These are phyloP conservation scores for Harpagoxenus sublaevis DNA, from an alignment of 2,888 invertebrate species.

Conservation along the genomic window DNA sequence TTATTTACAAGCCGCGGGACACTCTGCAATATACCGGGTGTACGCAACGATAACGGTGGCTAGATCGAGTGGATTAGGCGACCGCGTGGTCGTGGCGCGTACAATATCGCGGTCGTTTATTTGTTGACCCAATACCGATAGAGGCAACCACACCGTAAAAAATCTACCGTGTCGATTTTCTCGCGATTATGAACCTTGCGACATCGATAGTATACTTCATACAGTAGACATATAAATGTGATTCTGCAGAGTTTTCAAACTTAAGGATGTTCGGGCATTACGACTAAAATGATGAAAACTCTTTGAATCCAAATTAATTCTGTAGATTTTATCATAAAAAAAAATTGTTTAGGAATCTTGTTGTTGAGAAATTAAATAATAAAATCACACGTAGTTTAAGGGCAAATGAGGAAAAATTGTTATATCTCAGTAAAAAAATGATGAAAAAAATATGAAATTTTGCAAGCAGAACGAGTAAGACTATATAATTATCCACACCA, in stretches of 20 bases:
- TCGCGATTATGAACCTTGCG: conserved; percentile 12
- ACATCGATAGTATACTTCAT: background rate
- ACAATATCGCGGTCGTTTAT: conserved; percentile 33
- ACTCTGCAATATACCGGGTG: conserved; percentile 29
- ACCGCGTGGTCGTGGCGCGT: conserved; percentile 8
- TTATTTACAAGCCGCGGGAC: conserved; percentile 47
- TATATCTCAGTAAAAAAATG: too few relatives aligned
- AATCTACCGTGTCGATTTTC: conserved; percentile 3
- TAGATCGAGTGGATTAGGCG: conserved; percentile 1
- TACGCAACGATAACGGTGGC: conserved; percentile 26
- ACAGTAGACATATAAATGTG: background rate
- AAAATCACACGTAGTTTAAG: too few relatives aligned
- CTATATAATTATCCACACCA: too few relatives aligned
- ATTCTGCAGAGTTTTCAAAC: background rate
- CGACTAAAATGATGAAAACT: too few relatives aligned
- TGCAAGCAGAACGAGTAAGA: too few relatives aligned
- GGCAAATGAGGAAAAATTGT: too few relatives aligned
- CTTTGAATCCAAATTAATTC: too few relatives aligned
- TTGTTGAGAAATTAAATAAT: too few relatives aligned
- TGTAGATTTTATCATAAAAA: too few relatives aligned
- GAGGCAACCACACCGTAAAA: background rate
- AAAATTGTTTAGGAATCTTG: too few relatives aligned
- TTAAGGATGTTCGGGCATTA: background rate
- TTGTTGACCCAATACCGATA: background rate
- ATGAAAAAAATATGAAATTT: too few relatives aligned